Percentiles rank a stretch among this genome's conserved stretches.
phyloP scores from a whole-genome alignment of 2,888 invertebrate species.

The Drosophila borborema region DNA sequence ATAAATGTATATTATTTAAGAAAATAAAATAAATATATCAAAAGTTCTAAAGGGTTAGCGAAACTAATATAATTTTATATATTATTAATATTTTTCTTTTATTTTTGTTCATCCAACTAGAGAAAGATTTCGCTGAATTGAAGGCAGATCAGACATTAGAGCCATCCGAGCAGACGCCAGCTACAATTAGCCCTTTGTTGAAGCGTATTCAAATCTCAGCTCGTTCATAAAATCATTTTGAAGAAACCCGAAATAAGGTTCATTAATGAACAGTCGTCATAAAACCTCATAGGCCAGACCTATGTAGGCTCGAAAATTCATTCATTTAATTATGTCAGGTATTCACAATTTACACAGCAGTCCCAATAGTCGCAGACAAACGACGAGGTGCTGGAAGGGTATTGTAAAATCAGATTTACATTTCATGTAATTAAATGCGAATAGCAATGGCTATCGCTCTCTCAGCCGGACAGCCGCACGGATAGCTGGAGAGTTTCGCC shows the following conservation, averaged over 20 bases:
- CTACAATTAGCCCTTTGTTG: constrained; percentile 15
- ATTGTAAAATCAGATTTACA: constrained; percentile 60
- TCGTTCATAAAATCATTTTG: constrained; percentile 30
- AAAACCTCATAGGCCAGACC: constrained; percentile 44
- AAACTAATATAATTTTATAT: too few relatives aligned
- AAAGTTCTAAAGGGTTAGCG: too few relatives aligned
- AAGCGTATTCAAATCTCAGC: not conserved
- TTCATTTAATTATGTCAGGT: constrained; percentile 75
- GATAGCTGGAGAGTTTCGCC: constrained; percentile 33
- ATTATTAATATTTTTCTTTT: too few relatives aligned
- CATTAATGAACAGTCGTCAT: constrained; percentile 51
- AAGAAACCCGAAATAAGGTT: constrained; percentile 27
- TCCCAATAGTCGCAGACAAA: constrained; percentile 51
- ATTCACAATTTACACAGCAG: constrained; percentile 49
- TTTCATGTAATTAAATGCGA: constrained; percentile 75
- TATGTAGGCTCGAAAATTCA: constrained; percentile 51
- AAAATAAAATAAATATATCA: too few relatives aligned
- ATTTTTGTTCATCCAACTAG: too few relatives aligned
- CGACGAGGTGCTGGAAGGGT: constrained; percentile 29
- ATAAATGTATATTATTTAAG: too few relatives aligned
- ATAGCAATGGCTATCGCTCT: constrained; percentile 10
- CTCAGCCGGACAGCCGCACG: constrained; percentile 10
- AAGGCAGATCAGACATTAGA: not conserved
- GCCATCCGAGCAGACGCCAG: constrained; percentile 32
- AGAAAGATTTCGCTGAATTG: too few relatives aligned